Percentiles rank a stretch among this genome's conserved stretches.
phyloP scores from a whole-genome alignment of 2,797 vertebrate species.

The Masticophis lateralis region DNA sequence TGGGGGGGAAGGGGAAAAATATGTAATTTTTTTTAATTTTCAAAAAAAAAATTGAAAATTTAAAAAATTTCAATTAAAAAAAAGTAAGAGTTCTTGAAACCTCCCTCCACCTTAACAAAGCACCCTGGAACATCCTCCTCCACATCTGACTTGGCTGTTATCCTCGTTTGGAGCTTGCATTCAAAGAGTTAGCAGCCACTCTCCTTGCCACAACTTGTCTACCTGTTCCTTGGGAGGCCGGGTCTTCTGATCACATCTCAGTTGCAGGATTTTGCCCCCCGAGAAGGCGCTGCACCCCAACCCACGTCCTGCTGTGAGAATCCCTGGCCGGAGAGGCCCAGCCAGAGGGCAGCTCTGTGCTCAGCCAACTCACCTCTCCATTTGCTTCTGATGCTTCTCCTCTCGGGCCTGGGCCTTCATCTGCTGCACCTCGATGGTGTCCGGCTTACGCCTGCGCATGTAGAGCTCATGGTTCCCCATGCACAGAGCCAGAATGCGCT shows the following conservation, averaged over 20 bases:
- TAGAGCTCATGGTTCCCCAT: slow-evolving; percentile 99
- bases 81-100: neutral
- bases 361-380: slow-evolving; percentile 82
- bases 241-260: too few species aligned
- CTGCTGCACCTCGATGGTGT: slow-evolving; percentile 97
- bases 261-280: neutral
- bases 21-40: too few species aligned
- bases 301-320: neutral
- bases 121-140: neutral
- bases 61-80: too few species aligned
- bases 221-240: neutral
- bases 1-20: too few species aligned
- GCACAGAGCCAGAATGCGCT: slow-evolving; percentile 91
- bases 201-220: neutral
- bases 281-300: neutral
- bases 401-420: slow-evolving; percentile 98
- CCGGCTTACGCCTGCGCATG: slow-evolving; percentile 93
- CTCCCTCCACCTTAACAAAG: neutral
- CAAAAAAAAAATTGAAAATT: too few species aligned
- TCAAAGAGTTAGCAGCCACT: neutral
- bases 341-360: neutral
- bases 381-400: slow-evolving; percentile 96
- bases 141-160: neutral
- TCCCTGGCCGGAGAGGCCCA: neutral
- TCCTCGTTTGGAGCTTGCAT: neutral